Conservation (phyloP, 1,140 invertebrate genomes). For the Leptinotarsa lineolata region DNA sequence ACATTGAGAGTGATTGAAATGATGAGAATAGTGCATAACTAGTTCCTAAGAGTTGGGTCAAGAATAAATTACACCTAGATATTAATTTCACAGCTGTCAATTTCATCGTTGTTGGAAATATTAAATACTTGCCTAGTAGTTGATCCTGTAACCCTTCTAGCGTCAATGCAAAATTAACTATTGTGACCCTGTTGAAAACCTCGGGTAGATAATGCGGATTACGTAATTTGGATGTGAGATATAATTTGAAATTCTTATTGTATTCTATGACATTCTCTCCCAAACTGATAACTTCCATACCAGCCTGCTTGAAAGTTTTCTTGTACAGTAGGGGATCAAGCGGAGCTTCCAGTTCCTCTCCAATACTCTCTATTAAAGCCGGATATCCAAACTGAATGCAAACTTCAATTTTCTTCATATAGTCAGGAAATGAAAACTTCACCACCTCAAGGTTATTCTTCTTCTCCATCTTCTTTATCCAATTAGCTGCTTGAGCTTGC, state of each 20-base stretch:
- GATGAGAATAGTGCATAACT: too few relatives aligned
- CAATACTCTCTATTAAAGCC: constrained; percentile 82
- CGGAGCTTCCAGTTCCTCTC: constrained; percentile 83
- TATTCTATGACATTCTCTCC: constrained; percentile 85
- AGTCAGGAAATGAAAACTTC: constrained; percentile 80
- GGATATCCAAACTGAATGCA: constrained; percentile 84
- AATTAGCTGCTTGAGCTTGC: constrained; percentile 85
- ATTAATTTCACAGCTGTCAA: too few relatives aligned
- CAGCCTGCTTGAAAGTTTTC: constrained; percentile 80
- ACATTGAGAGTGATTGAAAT: too few relatives aligned
- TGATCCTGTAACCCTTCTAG: constrained; percentile 89
- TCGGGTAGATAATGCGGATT: constrained; percentile 93
- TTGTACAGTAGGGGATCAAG: constrained; percentile 83
- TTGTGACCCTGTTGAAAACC: constrained; percentile 85
- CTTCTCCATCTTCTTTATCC: constrained; percentile 92
- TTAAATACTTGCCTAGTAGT: constrained; percentile 61
- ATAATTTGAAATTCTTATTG: constrained; percentile 79
- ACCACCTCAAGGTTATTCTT: constrained; percentile 77
- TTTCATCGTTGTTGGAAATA: too few relatives aligned
- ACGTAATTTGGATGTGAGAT: constrained; percentile 86
- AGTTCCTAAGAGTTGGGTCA: too few relatives aligned
- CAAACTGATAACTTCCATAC: constrained; percentile 77
- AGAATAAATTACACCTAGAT: too few relatives aligned
- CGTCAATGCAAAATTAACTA: constrained; percentile 92
- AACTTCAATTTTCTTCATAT: constrained; percentile 82